phyloP scores from a whole-genome alignment of 37 sponge, comb jelly and placozoan genomes.

The Trichoplax adhaerens region DNA sequence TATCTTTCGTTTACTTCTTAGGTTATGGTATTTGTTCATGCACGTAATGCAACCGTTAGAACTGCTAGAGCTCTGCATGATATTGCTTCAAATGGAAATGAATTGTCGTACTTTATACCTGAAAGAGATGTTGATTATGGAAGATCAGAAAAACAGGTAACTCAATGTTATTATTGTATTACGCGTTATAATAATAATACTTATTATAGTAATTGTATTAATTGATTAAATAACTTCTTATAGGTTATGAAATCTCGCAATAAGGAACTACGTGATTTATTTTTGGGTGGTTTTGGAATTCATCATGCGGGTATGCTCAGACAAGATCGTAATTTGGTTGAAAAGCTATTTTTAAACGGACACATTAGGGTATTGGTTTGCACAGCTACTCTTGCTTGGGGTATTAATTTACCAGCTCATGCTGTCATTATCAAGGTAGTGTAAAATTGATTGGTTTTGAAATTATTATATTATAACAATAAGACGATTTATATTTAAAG shows the following conservation, averaged over 20 bases:
- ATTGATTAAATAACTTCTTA: neutral
- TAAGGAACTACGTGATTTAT: constrained; percentile 71
- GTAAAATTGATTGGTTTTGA: neutral
- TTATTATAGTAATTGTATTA: neutral
- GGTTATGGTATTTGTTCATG: constrained; percentile 99
- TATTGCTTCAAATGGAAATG: constrained; percentile 30
- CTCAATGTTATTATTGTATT: neutral
- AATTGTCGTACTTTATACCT: constrained; percentile 31
- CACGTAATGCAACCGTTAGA: constrained; percentile 82
- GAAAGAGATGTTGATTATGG: constrained; percentile 20
- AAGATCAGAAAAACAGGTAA: constrained; percentile 51
- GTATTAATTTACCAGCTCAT: constrained; percentile 93
- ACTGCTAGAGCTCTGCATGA: constrained; percentile 75
- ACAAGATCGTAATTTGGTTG: constrained; percentile 75
- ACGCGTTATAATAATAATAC: neutral
- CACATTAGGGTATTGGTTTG: constrained; percentile 80
- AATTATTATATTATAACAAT: no score
- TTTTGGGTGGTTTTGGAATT: constrained; percentile 71
- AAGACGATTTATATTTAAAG: no score
- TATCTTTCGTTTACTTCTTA: constrained; percentile 3
- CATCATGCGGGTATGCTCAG: constrained; percentile 98
- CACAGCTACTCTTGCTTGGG: constrained; percentile 98
- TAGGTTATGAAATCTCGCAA: constrained; percentile 61
- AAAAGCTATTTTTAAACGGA: constrained; percentile 69
- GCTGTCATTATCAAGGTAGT: constrained; percentile 93